Conservation (phyloP, 2,113 vertebrate genomes). For the Cyrtonyx montezumae region DNA sequence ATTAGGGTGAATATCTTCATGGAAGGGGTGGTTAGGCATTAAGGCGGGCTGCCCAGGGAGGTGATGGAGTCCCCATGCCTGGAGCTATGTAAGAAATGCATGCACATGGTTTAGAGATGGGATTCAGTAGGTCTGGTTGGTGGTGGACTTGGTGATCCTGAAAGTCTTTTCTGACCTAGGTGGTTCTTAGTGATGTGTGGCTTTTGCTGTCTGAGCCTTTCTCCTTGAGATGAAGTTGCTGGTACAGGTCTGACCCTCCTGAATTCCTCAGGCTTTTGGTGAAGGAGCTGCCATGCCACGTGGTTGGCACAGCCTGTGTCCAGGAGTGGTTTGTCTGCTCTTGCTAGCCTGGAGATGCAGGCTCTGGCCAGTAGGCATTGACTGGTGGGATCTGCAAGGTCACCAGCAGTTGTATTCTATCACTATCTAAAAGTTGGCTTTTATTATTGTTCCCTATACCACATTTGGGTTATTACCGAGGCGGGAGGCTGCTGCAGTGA, state of each 20-base stretch:
- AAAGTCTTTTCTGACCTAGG: not conserved
- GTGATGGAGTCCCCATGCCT: not conserved
- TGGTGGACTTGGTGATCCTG: not conserved
- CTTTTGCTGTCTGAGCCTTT: not conserved
- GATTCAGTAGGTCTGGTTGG: not conserved
- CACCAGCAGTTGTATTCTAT: rapidly evolving
- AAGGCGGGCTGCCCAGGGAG: not conserved
- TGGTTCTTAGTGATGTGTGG: not conserved
- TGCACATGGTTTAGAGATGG: not conserved
- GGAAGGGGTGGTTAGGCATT: not conserved
- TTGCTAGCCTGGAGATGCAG: not conserved
- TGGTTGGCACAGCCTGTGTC: not conserved
- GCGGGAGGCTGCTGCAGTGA: not conserved
- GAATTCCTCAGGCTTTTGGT: not conserved
- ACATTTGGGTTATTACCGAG: not conserved
- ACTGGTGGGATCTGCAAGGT: not conserved
- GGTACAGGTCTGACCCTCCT: not conserved
- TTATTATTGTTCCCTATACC: not conserved
- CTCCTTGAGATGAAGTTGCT: not conserved
- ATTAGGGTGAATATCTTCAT: not conserved
- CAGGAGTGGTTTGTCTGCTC: not conserved
- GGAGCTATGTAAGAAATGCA: not conserved
- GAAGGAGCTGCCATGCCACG: not conserved
- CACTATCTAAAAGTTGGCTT: not conserved
- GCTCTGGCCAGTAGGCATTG: not conserved